Base-by-base conservation (phyloP, 2,797 vertebrate species). In the Loris lydekkerianus region DNA sequence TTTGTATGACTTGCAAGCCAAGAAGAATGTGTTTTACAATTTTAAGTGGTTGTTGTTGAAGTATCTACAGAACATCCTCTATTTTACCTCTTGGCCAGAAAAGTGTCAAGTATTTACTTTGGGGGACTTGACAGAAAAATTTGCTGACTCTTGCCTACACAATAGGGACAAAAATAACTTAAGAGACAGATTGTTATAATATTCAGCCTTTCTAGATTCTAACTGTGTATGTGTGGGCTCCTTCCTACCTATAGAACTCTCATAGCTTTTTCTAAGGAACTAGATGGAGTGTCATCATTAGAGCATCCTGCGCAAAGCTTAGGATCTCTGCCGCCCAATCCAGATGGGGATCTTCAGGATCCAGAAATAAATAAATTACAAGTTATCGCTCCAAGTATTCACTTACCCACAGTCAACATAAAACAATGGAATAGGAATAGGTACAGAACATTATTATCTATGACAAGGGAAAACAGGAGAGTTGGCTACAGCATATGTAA, bases 101-200 rank as follows among this genome's bases (percentile, higher is more conserved):
- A 93, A 75, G 15, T 10, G 23, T 31, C 60, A 91, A 95, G 83
- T 91, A 83, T 78, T 86, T 92, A 69, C n/a, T 90, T 29, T 23
- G 46, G 65, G 37, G 27, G 86, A 91, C 5, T 2, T 89, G 7
- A 56, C 21, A 34, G n/a, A 91, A 96, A 90, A 40, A 72, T 34
- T 21, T 91, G 46, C 15, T 84, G 27, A 76, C 27, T 43, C 15
- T 61, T 88, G 27, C 77, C 25, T 95, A 83, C 2, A 15, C 11
- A 23, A 8, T 31, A 53, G 8, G 21, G 3, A 15, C 14, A 46
- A 49, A 43, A 49, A 77, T 69, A 7, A 58, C 3, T 70, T 77
- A 10, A n/a, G n/a, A 89, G 65, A 21, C n/a, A 86, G 53, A 86
- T 72, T 76, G 23, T 40, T 58, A 11, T 5, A 81, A 27, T 34